phyloP scores from a whole-genome alignment of 2,113 vertebrate genomes.

The Pao palembangensis region DNA sequence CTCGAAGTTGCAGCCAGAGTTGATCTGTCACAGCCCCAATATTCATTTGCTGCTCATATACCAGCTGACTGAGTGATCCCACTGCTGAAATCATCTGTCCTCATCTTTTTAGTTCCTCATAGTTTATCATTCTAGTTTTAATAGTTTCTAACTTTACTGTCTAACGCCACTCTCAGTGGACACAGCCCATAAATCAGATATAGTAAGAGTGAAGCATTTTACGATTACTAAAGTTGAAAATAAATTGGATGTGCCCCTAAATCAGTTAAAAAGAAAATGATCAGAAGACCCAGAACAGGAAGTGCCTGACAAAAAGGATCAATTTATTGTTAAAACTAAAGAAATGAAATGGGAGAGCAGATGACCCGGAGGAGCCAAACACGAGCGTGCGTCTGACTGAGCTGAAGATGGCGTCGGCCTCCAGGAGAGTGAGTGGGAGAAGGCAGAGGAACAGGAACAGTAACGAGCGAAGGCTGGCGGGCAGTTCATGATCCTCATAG shows the following conservation, averaged over 20 bases:
- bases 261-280: not conserved
- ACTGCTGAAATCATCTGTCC: too few species aligned
- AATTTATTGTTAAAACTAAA: constrained; percentile 48
- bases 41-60: too few species aligned
- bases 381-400: constrained; percentile 27
- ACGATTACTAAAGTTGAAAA: not conserved
- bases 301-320: constrained; percentile 31
- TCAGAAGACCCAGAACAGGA: constrained; percentile 13
- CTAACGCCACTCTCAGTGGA: too few species aligned
- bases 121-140: not conserved
- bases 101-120: too few species aligned
- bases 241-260: not conserved
- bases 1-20: not conserved
- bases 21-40: not conserved
- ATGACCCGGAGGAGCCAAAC: constrained; percentile 45
- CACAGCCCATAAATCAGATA: not conserved
- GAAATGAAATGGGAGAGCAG: constrained; percentile 43
- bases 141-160: too few species aligned
- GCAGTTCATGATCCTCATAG: not conserved
- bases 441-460: constrained; percentile 23
- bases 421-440: constrained; percentile 30
- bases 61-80: not conserved
- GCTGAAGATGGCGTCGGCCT: constrained; percentile 49
- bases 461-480: constrained; percentile 1
- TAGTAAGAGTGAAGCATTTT: not conserved